These are phyloP conservation scores for Pararge aegeria DNA, from an alignment of 1,140 invertebrate species.

Conservation along the genomic window DNA sequence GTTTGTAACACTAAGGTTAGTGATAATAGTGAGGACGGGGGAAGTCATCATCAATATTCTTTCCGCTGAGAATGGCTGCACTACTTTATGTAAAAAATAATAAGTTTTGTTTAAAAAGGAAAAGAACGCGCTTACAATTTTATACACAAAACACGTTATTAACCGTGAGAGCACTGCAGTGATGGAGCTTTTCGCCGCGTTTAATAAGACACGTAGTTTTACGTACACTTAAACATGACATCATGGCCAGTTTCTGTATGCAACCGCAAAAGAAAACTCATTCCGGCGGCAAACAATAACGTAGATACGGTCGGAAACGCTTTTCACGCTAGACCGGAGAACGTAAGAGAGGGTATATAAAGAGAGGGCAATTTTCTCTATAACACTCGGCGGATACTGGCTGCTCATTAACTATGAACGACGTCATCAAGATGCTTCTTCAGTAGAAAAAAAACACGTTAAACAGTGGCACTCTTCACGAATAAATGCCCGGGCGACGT, in stretches of 20 bases:
- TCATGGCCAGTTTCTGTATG: slow-evolving; percentile 19
- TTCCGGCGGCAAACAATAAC: slow-evolving; percentile 69
- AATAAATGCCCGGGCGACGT: slow-evolving; percentile 58
- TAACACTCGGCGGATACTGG: slow-evolving; percentile 67
- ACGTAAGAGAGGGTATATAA: slow-evolving; percentile 54
- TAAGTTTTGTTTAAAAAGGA: too few relatives aligned
- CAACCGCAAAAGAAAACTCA: slow-evolving; percentile 63
- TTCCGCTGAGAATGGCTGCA: too few relatives aligned
- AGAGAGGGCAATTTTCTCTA: slow-evolving; percentile 66
- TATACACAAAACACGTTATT: slow-evolving; percentile 44
- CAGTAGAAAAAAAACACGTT: slow-evolving; percentile 68
- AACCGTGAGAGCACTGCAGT: slow-evolving; percentile 30
- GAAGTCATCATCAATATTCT: too few relatives aligned
- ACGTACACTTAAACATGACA: slow-evolving; percentile 13
- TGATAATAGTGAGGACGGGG: too few relatives aligned
- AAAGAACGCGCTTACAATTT: slow-evolving; percentile 19
- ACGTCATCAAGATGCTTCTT: slow-evolving; percentile 73
- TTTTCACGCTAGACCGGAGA: slow-evolving; percentile 58
- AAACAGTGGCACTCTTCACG: slow-evolving; percentile 64
- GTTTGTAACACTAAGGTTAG: too few relatives aligned
- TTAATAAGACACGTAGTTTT: slow-evolving; percentile 19
- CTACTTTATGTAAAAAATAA: too few relatives aligned
- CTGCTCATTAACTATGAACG: slow-evolving; percentile 77
- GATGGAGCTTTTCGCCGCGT: slow-evolving; percentile 33
- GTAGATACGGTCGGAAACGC: slow-evolving; percentile 53